phyloP scores from a whole-genome alignment of 2,888 invertebrate species.

The Serripes groenlandicus region DNA sequence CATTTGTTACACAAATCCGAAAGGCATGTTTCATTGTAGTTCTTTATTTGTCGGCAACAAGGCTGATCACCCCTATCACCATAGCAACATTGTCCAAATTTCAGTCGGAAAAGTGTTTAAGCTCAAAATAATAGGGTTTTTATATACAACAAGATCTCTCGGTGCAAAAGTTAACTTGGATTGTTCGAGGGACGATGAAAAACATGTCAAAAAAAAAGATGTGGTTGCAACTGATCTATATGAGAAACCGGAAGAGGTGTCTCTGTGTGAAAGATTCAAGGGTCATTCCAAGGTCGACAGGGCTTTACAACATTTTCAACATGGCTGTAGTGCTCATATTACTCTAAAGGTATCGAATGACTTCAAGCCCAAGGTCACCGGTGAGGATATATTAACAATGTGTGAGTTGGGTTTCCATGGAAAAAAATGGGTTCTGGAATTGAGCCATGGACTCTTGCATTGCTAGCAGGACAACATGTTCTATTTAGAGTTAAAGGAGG shows the following conservation, averaged over 20 bases:
- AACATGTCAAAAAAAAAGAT: neutral
- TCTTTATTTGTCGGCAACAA: constrained; percentile 79
- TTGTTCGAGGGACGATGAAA: neutral
- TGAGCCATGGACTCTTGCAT: constrained; percentile 30
- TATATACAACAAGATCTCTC: constrained; percentile 82
- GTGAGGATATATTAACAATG: constrained; percentile 61
- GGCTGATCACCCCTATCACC: constrained; percentile 72
- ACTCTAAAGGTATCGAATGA: constrained; percentile 72
- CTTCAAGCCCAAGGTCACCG: constrained; percentile 60
- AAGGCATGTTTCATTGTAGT: constrained; percentile 81
- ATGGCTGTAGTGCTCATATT: constrained; percentile 76
- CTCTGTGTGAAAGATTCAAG: constrained; percentile 47
- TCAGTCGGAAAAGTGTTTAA: constrained; percentile 76
- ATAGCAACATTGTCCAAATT: constrained; percentile 68
- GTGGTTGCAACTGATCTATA: constrained; percentile 73
- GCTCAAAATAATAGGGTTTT: constrained; percentile 79
- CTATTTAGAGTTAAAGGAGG: constrained; percentile 36
- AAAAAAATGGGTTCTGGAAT: neutral
- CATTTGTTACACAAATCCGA: constrained; percentile 42
- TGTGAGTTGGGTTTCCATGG: constrained; percentile 45
- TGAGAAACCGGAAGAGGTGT: constrained; percentile 75
- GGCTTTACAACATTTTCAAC: constrained; percentile 15
- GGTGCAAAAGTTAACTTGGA: constrained; percentile 70
- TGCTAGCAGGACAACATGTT: constrained; percentile 43
- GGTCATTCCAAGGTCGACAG: constrained; percentile 10